Conservation (phyloP, 2,797 vertebrate genomes). For the Sorex maritimensis region DNA sequence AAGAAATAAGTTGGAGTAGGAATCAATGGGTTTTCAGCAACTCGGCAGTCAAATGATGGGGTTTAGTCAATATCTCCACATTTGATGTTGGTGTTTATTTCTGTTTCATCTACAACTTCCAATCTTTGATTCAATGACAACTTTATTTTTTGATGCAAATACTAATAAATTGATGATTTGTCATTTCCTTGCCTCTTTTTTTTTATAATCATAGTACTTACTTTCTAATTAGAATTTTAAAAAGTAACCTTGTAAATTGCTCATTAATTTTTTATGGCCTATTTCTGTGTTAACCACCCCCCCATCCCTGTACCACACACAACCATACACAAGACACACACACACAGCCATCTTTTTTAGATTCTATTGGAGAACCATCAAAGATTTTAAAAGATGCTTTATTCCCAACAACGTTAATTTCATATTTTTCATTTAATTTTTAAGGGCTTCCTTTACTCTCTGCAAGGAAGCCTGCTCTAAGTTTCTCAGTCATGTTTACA, state of each 20-base stretch:
- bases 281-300: conserved; percentile 67
- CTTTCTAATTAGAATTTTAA: conserved; percentile 59
- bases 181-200: not conserved
- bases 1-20: not conserved
- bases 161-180: not conserved
- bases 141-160: not conserved
- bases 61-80: not conserved
- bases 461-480: not conserved
- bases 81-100: not conserved
- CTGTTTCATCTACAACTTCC: not conserved
- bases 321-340: too few species aligned
- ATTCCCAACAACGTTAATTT: not conserved
- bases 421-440: not conserved
- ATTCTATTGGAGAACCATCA: not conserved
- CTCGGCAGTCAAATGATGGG: not conserved
- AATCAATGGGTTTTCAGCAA: conserved; percentile 11
- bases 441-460: not conserved
- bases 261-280: conserved; percentile 70
- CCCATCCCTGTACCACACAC: not conserved
- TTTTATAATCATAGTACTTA: conserved; percentile 55
- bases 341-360: not conserved
- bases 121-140: not conserved
- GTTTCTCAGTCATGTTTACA: not conserved
- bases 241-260: conserved; percentile 61
- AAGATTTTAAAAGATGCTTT: conserved; percentile 53